Conservation (phyloP, 2,888 invertebrate genomes). For the Muschampia staudingeri region DNA sequence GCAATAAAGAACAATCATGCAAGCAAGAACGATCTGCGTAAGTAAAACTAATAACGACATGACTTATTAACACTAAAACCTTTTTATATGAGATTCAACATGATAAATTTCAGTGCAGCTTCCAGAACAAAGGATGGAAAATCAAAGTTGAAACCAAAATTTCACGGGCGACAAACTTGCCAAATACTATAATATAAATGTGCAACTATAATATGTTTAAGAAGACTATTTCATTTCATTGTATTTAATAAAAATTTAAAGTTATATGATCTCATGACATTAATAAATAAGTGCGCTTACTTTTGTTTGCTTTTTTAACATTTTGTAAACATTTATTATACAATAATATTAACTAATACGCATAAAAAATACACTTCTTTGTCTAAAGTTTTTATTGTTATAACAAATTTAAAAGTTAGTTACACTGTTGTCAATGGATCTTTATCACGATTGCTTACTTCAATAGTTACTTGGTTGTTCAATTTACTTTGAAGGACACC, state of each 20-base stretch:
- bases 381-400: constrained; percentile 26
- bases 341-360: constrained; percentile 35
- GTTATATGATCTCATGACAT: constrained; percentile 83
- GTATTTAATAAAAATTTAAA: constrained; percentile 6
- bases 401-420: constrained; percentile 66
- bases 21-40: constrained; percentile 86
- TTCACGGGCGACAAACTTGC: constrained; percentile 84
- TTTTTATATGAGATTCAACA: constrained; percentile 76
- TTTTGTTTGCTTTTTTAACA: constrained; percentile 27
- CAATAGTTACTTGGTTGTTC: constrained; percentile 91
- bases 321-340: constrained; percentile 13
- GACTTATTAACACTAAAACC: constrained; percentile 77
- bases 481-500: constrained; percentile 78
- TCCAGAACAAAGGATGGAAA: constrained; percentile 80
- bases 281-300: constrained; percentile 41
- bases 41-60: constrained; percentile 84
- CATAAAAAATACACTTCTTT: constrained; percentile 42
- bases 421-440: constrained; percentile 95
- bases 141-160: constrained; percentile 82
- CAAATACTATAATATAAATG: constrained; percentile 82
- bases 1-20: constrained; percentile 74
- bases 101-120: constrained; percentile 89
- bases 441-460: constrained; percentile 93
- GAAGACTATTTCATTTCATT: not conserved
- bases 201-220: constrained; percentile 52